Conservation (phyloP, 2,888 invertebrate genomes). For the Coenonympha glycerion region DNA sequence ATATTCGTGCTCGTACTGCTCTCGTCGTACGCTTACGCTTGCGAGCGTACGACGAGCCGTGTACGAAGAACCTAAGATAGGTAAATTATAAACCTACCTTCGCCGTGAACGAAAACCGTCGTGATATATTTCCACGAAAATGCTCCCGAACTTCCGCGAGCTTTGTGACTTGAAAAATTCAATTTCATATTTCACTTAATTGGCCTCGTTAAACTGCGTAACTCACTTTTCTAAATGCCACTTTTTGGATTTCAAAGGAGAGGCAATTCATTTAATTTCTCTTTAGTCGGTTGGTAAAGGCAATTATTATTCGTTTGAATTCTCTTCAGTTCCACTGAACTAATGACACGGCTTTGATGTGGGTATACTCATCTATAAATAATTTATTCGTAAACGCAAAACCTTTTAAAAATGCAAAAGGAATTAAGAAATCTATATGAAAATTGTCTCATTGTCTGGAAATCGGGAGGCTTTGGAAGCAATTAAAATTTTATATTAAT, state of each 20-base stretch:
- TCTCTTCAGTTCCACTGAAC: neutral
- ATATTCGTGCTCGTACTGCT: too few species aligned
- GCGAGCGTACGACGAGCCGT: too few species aligned
- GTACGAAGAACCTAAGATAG: too few species aligned
- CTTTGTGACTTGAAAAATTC: slow-evolving; percentile 8
- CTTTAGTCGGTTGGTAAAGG: neutral
- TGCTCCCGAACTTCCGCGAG: neutral
- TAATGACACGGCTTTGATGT: slow-evolving; percentile 1
- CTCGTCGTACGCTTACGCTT: too few species aligned
- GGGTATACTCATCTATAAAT: too few species aligned
- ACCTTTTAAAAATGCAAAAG: neutral
- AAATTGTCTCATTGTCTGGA: neutral
- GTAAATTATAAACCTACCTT: too few species aligned
- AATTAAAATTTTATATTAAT: too few species aligned
- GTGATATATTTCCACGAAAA: slow-evolving; percentile 4
- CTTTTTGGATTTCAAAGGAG: slow-evolving; percentile 5
- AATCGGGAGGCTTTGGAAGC: neutral
- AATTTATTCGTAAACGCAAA: neutral
- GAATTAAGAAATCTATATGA: neutral
- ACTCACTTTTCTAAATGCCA: slow-evolving; percentile 7
- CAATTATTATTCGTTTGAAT: slow-evolving; percentile 2
- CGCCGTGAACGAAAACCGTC: too few species aligned
- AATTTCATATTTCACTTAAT: slow-evolving; percentile 10
- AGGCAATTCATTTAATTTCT: slow-evolving; percentile 11
- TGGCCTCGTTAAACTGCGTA: slow-evolving; percentile 4